A percentile compares a stretch with the other conserved stretches of the same genome.
These are phyloP conservation scores for Entelurus aequoreus DNA, from an alignment of 2,113 vertebrate genomes.

Conservation along the genomic window DNA sequence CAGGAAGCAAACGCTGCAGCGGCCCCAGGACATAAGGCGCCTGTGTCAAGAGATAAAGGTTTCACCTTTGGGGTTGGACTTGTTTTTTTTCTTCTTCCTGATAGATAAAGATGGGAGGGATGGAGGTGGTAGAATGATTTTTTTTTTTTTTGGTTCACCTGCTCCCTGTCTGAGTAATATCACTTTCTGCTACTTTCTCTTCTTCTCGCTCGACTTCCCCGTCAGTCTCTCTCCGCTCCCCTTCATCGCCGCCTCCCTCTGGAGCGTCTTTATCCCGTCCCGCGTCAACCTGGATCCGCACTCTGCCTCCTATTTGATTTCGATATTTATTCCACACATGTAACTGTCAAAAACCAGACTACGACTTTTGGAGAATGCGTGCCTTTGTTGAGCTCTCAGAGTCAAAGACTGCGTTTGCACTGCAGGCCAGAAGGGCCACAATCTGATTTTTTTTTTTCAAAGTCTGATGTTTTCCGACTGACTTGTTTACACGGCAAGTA, in stretches of 20 bases:
- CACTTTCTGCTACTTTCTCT: constrained; percentile 54
- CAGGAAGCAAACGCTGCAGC: constrained; percentile 40
- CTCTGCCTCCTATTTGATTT: constrained; percentile 33
- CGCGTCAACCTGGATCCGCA: constrained; percentile 61
- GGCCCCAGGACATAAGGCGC: constrained; percentile 64
- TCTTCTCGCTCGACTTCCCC: constrained; percentile 43
- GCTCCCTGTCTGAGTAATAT: constrained; percentile 58
- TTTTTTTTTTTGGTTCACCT: constrained; percentile 38
- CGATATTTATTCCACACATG: constrained; percentile 74
- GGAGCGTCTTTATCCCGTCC: constrained; percentile 57
- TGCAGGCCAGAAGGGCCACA: too few species aligned
- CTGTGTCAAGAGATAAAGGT: constrained; percentile 74
- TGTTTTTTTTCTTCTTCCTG: constrained; percentile 65
- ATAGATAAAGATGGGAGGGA: constrained; percentile 66
- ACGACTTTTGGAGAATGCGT: constrained; percentile 64
- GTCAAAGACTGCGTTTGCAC: constrained; percentile 30
- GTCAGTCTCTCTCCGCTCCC: constrained; percentile 8
- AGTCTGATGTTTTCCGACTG: too few species aligned
- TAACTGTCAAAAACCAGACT: constrained; percentile 73
- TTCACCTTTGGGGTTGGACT: constrained; percentile 73
- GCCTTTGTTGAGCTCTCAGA: constrained; percentile 62
- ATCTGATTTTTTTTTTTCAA: constrained; percentile 3
- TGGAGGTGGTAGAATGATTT: constrained; percentile 48
- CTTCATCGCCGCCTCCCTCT: constrained; percentile 19
- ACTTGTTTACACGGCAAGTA: too few species aligned